Percentiles rank a stretch among this genome's conserved stretches.
phyloP scores from a whole-genome alignment of 2,113 vertebrate species.

The Capreolus pygargus region DNA sequence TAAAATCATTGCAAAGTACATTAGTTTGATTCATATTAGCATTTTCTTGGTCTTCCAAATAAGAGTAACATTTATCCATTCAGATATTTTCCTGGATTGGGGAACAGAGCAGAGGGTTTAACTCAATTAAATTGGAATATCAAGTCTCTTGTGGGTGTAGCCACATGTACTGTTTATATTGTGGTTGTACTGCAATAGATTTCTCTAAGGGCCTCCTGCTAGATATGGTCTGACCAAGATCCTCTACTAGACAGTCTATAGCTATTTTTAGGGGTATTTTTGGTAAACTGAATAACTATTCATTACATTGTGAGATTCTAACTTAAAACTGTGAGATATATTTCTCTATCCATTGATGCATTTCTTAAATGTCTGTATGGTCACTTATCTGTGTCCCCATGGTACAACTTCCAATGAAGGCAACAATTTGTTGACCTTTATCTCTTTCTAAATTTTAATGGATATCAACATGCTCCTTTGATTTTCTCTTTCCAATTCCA shows the following conservation, averaged over 20 bases:
- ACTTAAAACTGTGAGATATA: neutral
- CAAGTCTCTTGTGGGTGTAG: neutral
- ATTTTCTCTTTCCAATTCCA: neutral
- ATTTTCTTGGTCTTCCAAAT: neutral
- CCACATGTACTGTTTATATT: neutral
- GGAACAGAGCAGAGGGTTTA: neutral
- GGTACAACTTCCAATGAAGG: neutral
- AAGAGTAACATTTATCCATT: neutral
- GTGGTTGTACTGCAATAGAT: neutral
- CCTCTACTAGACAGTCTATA: neutral
- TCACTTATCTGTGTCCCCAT: neutral
- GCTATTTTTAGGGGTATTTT: neutral
- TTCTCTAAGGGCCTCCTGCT: neutral
- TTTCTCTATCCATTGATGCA: neutral
- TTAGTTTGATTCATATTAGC: neutral
- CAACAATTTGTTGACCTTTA: neutral
- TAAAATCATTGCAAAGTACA: neutral
- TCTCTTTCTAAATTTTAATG: neutral
- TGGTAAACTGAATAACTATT: neutral
- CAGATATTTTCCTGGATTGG: neutral
- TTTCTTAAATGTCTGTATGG: neutral
- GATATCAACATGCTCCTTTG: neutral
- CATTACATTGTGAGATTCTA: neutral
- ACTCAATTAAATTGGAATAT: neutral
- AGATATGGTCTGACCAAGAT: neutral